Base-by-base conservation (phyloP, 2,113 vertebrate genomes). In the Ancistrus triradiatus region DNA sequence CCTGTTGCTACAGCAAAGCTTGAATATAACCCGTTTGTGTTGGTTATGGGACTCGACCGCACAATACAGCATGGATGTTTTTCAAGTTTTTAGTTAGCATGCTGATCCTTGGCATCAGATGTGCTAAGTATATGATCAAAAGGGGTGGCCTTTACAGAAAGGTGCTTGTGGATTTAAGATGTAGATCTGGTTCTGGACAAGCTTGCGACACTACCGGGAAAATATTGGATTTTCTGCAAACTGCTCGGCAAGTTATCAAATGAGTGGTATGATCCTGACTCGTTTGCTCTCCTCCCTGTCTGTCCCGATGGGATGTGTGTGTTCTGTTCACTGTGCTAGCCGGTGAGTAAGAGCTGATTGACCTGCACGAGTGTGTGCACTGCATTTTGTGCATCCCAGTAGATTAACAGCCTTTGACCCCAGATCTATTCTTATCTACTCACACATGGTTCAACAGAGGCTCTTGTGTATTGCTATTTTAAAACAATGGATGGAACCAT, bases 321-420 rank as follows among this genome's bases (percentile, higher is more conserved):
- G 25, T 53, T 65, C 14, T 74, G 73, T 73, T 78, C 74, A 59
- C n/a, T 70, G 46, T 73, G 77, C 42, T 74, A 88, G 84, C 85
- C 84, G 82, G 85, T 87, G 77, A 85, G 85, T 86, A 80, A 42
- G 3, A 68, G 15, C n/a, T 59, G 70, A 72, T 43, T 75, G 72
- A 81, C 64, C 50, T 69, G 77, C 74, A 77, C 69, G 69, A 58
- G 71, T 77, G 78, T 82, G 75, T 28, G 17, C 47, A 13, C 58
- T 76, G 72, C 62, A 57, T 52, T 51, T 59, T 28, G 27, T 61
- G 47, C 57, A 59, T 72, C 27, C 27, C 43, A 28, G 52, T 35
- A 68, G 43, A 40, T 66, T 38, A 66, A 57, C 33, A 57, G 33
- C 63, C 21, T 40, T 66, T 59, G 33, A 58, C 53, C 43, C 43